Evolutionary conservation across 1,140 invertebrate genomes (phyloP), one percentile per base, ranked within the genome.

Genomic region (Panonychus citri): DNA sequence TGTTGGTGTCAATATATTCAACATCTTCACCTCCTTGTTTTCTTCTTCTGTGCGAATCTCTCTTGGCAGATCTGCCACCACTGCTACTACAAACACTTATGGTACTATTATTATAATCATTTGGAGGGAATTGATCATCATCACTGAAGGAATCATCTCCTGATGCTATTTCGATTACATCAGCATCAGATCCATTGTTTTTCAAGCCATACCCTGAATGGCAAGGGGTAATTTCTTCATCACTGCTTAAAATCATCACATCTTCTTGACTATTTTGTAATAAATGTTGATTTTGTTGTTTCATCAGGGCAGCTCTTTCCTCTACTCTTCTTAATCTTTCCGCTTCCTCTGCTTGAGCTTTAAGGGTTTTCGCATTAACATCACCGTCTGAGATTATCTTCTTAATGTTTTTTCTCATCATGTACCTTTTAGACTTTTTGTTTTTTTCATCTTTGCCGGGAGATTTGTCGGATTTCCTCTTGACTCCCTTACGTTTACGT

Each of bases 361-460:
- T 80, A n/a, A 91, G 66, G 7, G 89, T 94, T 10, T 83, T 82
- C 61, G 85, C 82, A 66, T 94, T 89, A 49, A 96, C 68, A 64
- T 93, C 83, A 54, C 82, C 83, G 64, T 91, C 86, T 65, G 84
- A 81, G 76, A 91, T 83, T 1, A 94, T 88, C 70, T 91, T 85
- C 42, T 87, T 76, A 61, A 86, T 60, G 37, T 58, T 88, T 63
- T 87, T 88, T 56, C 82, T 74, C 21, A 84, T 59, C 54, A 40
- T 55, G 37, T 28, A 50, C 21, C 27, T 12, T 42, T 34, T 40
- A 39, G 17, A 24, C 27, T 58, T 56, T 55, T 53, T n/a, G n/a
- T n/a, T n/a, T n/a, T n/a, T 56, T 50, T 52, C 48, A 3, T 54
- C 48, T 5, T 62, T 51, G n/a, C n/a, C n/a, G 15, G 59, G 55